Evolutionary conservation across 2,113 vertebrate genomes (phyloP).

Genomic region (Glareola pratincola): DNA sequence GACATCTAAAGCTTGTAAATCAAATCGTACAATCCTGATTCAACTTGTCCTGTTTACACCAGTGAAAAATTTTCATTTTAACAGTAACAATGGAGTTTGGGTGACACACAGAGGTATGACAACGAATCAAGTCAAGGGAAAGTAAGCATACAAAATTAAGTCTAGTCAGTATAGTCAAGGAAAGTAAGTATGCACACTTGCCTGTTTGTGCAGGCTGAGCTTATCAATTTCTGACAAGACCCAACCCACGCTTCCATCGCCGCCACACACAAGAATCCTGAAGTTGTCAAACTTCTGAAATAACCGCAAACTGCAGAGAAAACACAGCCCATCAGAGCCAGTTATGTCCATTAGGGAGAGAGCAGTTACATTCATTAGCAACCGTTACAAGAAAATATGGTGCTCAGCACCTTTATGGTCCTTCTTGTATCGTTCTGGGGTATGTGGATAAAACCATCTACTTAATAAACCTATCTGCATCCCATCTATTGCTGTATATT

Average conservation of each 20-base stretch:
- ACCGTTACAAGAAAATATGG: background rate
- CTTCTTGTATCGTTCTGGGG: background rate
- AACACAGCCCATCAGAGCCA: conserved; percentile 27
- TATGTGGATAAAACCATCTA: background rate
- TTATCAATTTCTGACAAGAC: conserved; percentile 98
- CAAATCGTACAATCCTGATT: background rate
- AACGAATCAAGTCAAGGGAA: background rate
- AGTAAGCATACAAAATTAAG: background rate
- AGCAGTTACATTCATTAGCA: background rate
- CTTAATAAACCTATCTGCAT: background rate
- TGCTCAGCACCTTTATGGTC: background rate
- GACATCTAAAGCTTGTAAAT: background rate
- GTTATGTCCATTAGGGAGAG: background rate
- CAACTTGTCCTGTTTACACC: background rate
- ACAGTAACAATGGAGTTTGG: background rate
- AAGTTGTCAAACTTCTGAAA: conserved; percentile 99
- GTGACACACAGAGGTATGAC: background rate
- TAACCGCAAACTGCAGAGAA: conserved; percentile 85
- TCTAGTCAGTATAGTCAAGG: background rate
- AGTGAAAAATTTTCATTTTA: background rate
- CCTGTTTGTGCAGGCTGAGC: conserved; percentile 96
- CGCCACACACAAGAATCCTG: conserved; percentile 95
- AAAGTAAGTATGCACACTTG: conserved; percentile 47
- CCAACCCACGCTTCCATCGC: conserved; percentile 97
- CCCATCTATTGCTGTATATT: background rate